These are phyloP conservation scores for Callithrix jacchus DNA, from an alignment of 2,113 vertebrate species.

Conservation along the genomic window DNA sequence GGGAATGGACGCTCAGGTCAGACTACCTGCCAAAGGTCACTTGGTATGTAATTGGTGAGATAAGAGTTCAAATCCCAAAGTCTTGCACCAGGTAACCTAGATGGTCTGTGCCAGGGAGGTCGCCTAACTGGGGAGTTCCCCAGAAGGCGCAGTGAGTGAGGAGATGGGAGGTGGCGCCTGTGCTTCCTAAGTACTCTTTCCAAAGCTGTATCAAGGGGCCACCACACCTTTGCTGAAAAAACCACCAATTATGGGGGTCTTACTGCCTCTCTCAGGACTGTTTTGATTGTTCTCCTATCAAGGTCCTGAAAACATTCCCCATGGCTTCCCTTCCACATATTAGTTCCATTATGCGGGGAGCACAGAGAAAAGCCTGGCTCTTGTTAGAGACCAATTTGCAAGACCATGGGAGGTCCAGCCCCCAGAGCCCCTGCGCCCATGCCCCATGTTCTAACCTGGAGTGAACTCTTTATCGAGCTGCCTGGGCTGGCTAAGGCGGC, in stretches of 20 bases:
- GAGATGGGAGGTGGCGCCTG: background rate
- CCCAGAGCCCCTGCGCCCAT: background rate
- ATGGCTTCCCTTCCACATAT: background rate
- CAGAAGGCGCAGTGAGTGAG: background rate
- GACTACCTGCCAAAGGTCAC: background rate
- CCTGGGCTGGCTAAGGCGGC: slow-evolving; percentile 95
- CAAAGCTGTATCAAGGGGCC: background rate
- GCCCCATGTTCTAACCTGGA: slow-evolving; percentile 89
- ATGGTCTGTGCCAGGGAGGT: background rate
- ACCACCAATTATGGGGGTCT: background rate
- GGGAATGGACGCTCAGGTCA: background rate
- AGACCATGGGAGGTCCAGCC: background rate
- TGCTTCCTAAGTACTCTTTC: background rate
- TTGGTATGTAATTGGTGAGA: background rate
- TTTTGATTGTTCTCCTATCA: background rate
- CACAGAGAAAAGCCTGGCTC: background rate
- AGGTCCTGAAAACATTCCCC: background rate
- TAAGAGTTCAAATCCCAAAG: background rate
- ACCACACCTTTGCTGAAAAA: background rate
- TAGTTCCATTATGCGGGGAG: background rate
- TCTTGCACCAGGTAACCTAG: background rate
- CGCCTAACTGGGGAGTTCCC: background rate
- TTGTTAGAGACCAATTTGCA: background rate
- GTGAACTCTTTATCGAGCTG: slow-evolving; percentile 87
- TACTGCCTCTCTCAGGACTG: background rate